phyloP scores from a whole-genome alignment of 2,888 invertebrate genomes.

The Dendrolimus pini region DNA sequence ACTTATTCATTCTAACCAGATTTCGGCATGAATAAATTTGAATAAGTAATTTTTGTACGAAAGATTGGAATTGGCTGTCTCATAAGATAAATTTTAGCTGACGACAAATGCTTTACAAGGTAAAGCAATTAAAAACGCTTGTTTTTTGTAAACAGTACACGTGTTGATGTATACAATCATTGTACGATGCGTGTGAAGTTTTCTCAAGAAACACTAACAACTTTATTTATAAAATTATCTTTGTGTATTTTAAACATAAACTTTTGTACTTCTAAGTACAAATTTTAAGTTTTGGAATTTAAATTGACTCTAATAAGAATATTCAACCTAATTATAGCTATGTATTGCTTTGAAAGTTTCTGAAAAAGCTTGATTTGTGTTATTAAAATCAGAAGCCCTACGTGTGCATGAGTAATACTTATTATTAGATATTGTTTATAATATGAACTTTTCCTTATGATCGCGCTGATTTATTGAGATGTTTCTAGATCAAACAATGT shows the following conservation, averaged over 20 bases:
- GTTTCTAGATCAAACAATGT: conserved; percentile 50
- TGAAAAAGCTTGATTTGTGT: too few species aligned
- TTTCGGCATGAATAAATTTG: conserved; percentile 36
- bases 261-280: too few species aligned
- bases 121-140: neutral
- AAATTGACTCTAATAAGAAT: neutral
- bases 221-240: conserved; percentile 8
- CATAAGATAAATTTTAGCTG: neutral
- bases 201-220: neutral
- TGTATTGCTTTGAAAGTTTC: too few species aligned
- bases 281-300: too few species aligned
- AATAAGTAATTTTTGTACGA: conserved; percentile 29
- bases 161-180: neutral
- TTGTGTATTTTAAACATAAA: neutral
- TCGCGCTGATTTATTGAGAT: conserved; percentile 32
- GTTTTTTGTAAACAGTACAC: neutral
- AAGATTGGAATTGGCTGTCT: conserved; percentile 2
- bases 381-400: conserved; percentile 13
- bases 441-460: conserved; percentile 24
- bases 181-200: neutral
- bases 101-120: neutral
- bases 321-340: neutral
- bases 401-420: conserved; percentile 5
- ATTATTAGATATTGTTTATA: conserved; percentile 23
- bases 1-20: conserved; percentile 24